phyloP scores from a whole-genome alignment of 92 coral and sea anemone genomes.

The Paragorgia papillata region DNA sequence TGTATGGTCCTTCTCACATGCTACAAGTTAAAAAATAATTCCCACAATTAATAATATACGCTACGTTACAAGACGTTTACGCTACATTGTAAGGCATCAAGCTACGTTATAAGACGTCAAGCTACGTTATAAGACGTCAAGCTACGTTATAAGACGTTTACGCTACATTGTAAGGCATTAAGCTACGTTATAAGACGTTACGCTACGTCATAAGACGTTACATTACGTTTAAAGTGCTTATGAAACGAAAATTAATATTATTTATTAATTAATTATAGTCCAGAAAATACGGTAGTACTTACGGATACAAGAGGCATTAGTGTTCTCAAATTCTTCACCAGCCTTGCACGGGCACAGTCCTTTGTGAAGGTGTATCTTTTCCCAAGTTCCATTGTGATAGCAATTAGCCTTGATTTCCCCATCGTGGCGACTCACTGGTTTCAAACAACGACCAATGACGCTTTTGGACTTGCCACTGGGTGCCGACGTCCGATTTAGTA shows the following conservation, averaged over 20 bases:
- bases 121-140: too few species aligned
- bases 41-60: not conserved
- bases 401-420: slow-evolving; percentile 4
- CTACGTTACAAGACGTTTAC: too few species aligned
- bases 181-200: too few species aligned
- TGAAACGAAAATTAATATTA: too few species aligned
- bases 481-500: not conserved
- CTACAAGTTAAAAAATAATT: not conserved
- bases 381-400: not conserved
- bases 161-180: too few species aligned
- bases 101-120: too few species aligned
- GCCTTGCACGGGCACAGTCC: not conserved
- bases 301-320: not conserved
- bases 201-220: too few species aligned
- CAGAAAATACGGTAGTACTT: not conserved
- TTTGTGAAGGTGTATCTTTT: not conserved
- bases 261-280: too few species aligned
- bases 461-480: slow-evolving; percentile 2
- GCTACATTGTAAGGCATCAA: too few species aligned
- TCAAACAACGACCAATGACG: not conserved
- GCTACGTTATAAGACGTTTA: too few species aligned
- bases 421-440: not conserved
- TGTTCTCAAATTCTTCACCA: not conserved
- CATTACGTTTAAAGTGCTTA: too few species aligned
- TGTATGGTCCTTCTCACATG: not conserved